Percentiles rank a stretch among this genome's conserved stretches.
phyloP scores from a whole-genome alignment of 1,140 invertebrate genomes.

The Drosophila albomicans region DNA sequence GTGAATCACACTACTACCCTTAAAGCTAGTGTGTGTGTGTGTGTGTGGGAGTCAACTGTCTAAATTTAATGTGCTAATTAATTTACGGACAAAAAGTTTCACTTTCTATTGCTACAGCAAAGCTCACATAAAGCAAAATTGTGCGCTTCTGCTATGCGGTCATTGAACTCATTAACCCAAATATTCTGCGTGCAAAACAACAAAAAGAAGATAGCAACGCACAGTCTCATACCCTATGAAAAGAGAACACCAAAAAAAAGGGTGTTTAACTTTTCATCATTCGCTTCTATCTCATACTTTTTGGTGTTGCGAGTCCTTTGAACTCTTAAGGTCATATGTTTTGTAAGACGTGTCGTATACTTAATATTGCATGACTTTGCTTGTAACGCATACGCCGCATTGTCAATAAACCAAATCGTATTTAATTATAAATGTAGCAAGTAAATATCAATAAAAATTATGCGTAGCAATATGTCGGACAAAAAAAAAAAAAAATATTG shows the following conservation, averaged over 20 bases:
- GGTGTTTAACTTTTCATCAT: neutral
- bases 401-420: slow-evolving; percentile 8
- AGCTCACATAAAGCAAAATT: slow-evolving; percentile 34
- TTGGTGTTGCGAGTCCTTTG: neutral
- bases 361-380: slow-evolving; percentile 32
- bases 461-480: slow-evolving; percentile 11
- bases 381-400: slow-evolving; percentile 45
- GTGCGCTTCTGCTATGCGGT: slow-evolving; percentile 64
- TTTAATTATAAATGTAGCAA: slow-evolving; percentile 2
- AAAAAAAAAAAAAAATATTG: neutral
- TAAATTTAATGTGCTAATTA: slow-evolving; percentile 6
- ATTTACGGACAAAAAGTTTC: slow-evolving; percentile 33
- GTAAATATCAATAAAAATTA: slow-evolving; percentile 19
- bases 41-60: neutral
- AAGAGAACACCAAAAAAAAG: neutral
- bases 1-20: slow-evolving; percentile 31
- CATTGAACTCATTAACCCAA: slow-evolving; percentile 80
- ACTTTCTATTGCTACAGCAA: slow-evolving; percentile 49
- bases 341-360: slow-evolving; percentile 26
- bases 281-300: neutral
- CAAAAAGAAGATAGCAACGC: slow-evolving; percentile 29
- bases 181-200: slow-evolving; percentile 66
- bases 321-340: slow-evolving; percentile 2
- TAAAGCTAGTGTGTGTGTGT: neutral
- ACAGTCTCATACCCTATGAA: slow-evolving; percentile 27